A percentile compares a stretch with the other conserved stretches of the same genome.
These are phyloP conservation scores for Pollimyrus isidori DNA, from an alignment of 2,113 vertebrate species.

Conservation along the genomic window DNA sequence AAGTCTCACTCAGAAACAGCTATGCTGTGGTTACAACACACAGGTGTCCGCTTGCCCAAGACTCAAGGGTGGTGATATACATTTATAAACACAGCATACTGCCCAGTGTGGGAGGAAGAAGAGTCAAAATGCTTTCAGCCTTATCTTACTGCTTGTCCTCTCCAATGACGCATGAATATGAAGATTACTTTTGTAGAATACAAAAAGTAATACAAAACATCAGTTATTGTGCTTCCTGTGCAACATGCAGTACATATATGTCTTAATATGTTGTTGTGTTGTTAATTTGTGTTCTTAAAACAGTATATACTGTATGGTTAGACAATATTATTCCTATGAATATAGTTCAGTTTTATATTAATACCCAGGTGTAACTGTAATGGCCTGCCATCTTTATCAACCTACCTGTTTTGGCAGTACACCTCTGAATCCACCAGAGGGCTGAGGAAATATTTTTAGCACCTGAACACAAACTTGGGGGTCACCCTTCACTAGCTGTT, in stretches of 20 bases:
- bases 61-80: neutral
- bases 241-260: neutral
- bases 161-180: neutral
- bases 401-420: neutral
- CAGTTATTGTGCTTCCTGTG: neutral
- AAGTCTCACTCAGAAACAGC: neutral
- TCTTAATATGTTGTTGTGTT: neutral
- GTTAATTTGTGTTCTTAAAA: neutral
- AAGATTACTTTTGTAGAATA: neutral
- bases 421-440: neutral
- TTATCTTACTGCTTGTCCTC: neutral
- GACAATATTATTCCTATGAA: neutral
- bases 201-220: too few relatives aligned
- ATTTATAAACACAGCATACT: neutral
- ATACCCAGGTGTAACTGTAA: neutral
- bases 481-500: neutral
- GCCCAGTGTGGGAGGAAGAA: neutral
- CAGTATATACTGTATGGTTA: neutral
- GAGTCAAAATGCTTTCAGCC: neutral
- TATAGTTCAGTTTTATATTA: neutral
- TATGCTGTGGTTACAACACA: neutral
- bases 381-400: neutral
- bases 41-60: neutral
- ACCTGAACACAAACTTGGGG: neutral
- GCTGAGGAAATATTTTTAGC: neutral